Evolutionary conservation across 2,797 vertebrate genomes (phyloP), one percentile per base, ranked within the genome.

Genomic region (Myripristis murdjan): DNA sequence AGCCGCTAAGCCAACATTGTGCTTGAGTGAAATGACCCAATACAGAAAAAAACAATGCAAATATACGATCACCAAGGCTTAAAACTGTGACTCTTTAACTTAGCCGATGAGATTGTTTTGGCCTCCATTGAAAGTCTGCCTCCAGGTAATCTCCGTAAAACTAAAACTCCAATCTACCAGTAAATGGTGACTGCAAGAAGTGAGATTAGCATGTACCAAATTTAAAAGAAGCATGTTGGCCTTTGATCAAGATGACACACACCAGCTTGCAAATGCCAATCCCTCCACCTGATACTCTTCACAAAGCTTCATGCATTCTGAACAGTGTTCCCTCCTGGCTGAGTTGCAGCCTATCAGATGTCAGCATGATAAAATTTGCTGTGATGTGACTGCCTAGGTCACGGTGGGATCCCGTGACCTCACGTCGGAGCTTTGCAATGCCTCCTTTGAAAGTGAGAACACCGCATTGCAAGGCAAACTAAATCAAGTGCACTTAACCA

Each of bases 401-500:
- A 53, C 57, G 5, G 16, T 46, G 57, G 20, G 43, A 51, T 67
- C 51, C 46, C 24, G 69, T 77, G 67, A 75, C 57, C 64, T 75
- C 61, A 57, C 24, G 64, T 79, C 71, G 70, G 0, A 24, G 64
- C 60, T 56, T 49, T 9, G 0, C 39, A 2, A 26, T 41, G 23
- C 24, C 26, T 31, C 24, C 68, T 86, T 61, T 67, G 26, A 61
- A 75, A 64, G 22, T 39, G 31, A 80, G n/a, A 68, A 53, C 43
- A 57, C 37, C 51, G 22, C 48, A 33, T 44, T 26, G 15, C 43
- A 58, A 20, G 22, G 31, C 23, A 35, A 73, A 52, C 48, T 28
- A 76, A 75, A 60, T 41, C 3, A 77, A 70, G 61, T 83, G 75
- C 70, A 74, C 77, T 86, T 77, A 81, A 79, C 54, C 51, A 28